These are phyloP conservation scores for Barypeithes pellucidus DNA, from an alignment of 2,888 invertebrate species.

Conservation along the genomic window DNA sequence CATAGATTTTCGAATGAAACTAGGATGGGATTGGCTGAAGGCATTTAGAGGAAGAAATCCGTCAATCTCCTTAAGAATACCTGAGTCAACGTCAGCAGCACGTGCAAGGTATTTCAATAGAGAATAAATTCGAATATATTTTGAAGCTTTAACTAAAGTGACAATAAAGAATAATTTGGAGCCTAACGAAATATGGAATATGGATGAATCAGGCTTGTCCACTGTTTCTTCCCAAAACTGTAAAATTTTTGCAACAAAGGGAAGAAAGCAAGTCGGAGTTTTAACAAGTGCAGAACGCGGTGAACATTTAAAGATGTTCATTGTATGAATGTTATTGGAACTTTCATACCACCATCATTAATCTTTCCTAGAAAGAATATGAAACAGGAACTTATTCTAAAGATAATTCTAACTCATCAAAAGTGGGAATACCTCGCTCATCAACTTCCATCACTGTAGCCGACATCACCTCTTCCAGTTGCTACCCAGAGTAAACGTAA, in stretches of 20 bases:
- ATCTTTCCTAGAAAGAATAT: constrained; percentile 26
- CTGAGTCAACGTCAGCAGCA: constrained; percentile 29
- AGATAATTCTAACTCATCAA: too few relatives aligned
- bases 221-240: background rate
- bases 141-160: background rate
- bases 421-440: too few relatives aligned
- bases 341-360: constrained; percentile 2
- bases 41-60: constrained; percentile 11
- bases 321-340: constrained; percentile 7
- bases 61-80: constrained; percentile 9
- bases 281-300: constrained; percentile 23
- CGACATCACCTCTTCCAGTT: too few relatives aligned
- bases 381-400: constrained; percentile 10
- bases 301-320: background rate
- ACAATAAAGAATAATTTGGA: constrained; percentile 3
- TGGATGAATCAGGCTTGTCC: constrained; percentile 18
- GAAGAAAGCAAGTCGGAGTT: constrained; percentile 21
- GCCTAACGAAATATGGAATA: constrained; percentile 30
- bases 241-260: constrained; percentile 5
- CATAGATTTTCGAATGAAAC: constrained; percentile 3
- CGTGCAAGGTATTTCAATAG: constrained; percentile 16
- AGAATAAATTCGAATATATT: too few relatives aligned
- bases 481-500: too few relatives aligned
- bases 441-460: too few relatives aligned
- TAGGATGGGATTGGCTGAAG: background rate